Conservation (phyloP, 1,140 invertebrate species). For the Triops longicaudatus region DNA sequence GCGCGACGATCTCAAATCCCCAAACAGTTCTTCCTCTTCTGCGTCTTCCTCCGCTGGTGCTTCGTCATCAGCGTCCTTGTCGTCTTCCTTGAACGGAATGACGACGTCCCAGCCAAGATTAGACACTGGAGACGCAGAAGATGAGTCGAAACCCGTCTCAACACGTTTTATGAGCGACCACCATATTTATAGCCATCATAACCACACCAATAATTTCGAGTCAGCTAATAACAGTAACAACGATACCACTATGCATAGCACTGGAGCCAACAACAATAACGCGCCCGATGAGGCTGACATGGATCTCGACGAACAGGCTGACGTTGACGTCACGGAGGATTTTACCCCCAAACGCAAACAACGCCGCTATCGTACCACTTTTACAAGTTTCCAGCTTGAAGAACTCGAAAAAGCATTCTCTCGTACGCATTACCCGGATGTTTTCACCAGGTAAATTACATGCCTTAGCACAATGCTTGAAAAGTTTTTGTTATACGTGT, state of each 20-base stretch:
- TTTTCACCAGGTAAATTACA: conserved; percentile 81
- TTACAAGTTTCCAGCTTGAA: conserved; percentile 90
- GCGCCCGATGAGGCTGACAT: conserved; percentile 24
- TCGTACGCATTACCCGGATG: conserved; percentile 94
- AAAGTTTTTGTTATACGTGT: neutral
- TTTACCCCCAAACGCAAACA: conserved; percentile 74
- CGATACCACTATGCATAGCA: neutral
- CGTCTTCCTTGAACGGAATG: neutral
- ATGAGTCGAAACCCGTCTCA: conserved; percentile 9
- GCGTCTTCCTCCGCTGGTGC: neutral
- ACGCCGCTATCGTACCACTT: conserved; percentile 82
- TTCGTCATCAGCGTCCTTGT: neutral
- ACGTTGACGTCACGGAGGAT: conserved; percentile 47
- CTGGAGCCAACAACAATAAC: conserved; percentile 16
- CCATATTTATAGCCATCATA: neutral
- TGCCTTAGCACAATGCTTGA: neutral
- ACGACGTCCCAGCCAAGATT: neutral
- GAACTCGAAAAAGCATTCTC: conserved; percentile 96
- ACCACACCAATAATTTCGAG: neutral
- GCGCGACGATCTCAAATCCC: conserved; percentile 21
- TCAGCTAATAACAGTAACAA: neutral
- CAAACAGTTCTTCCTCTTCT: conserved; percentile 5
- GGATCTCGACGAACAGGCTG: conserved; percentile 14
- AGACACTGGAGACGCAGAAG: neutral
- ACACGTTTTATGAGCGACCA: neutral